These are phyloP conservation scores for Drosophila mimetica DNA, from an alignment of 2,888 invertebrate genomes.

Conservation along the genomic window DNA sequence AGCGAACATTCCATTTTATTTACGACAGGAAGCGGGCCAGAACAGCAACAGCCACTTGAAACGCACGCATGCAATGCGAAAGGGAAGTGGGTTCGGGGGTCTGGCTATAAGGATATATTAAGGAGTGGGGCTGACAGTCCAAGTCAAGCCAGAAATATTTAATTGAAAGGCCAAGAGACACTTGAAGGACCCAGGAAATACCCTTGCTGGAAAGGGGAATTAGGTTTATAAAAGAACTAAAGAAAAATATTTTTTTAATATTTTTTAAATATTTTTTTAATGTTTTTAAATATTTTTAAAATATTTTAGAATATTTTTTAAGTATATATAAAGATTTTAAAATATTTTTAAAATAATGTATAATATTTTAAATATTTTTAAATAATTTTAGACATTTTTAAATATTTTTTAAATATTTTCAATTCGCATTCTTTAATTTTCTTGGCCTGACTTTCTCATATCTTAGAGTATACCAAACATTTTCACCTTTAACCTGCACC, in stretches of 20 bases:
- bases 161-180: conserved; percentile 57
- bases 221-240: not conserved
- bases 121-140: conserved; percentile 7
- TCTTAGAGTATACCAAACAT: not conserved
- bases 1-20: conserved; percentile 71
- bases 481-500: not conserved
- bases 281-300: too few species aligned
- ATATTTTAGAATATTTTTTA: too few species aligned
- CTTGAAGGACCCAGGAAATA: not conserved
- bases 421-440: too few species aligned
- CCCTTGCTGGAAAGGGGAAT: not conserved
- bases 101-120: not conserved
- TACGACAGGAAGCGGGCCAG: conserved; percentile 73
- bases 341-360: too few species aligned
- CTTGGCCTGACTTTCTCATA: not conserved
- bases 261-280: too few species aligned
- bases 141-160: conserved; percentile 58
- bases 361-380: too few species aligned
- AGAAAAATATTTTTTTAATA: too few species aligned
- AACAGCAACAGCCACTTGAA: conserved; percentile 66
- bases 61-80: conserved; percentile 66
- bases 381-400: too few species aligned
- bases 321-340: too few species aligned
- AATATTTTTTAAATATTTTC: too few species aligned
- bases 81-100: conserved; percentile 1